These are phyloP conservation scores for Melierax canorus DNA, from an alignment of 2,113 vertebrate species.

Conservation along the genomic window DNA sequence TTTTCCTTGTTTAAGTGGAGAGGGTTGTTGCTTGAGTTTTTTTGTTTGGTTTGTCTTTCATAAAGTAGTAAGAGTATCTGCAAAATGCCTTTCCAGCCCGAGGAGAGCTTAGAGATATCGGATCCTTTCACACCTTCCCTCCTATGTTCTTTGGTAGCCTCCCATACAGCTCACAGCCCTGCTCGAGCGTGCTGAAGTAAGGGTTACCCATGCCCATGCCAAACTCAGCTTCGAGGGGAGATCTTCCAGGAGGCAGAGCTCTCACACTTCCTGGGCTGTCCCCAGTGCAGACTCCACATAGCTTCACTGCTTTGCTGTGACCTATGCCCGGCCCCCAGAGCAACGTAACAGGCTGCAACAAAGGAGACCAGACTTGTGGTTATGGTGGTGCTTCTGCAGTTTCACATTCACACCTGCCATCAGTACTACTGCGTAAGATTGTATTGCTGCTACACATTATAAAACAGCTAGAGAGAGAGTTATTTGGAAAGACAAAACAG, in stretches of 20 bases:
- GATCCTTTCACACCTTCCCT: not conserved
- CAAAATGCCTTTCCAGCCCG: not conserved
- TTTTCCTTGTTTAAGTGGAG: not conserved
- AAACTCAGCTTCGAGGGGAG: not conserved
- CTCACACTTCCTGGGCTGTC: not conserved
- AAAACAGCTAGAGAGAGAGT: not conserved
- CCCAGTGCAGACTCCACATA: not conserved
- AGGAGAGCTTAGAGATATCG: not conserved
- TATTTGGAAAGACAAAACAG: not conserved
- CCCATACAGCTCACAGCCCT: not conserved
- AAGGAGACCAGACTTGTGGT: not conserved
- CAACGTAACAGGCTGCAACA: rapidly evolving
- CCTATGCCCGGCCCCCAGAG: not conserved
- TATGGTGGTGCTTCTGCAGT: not conserved
- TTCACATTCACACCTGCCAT: not conserved
- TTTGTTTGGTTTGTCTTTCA: not conserved
- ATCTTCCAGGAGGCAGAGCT: not conserved
- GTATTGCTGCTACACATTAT: not conserved
- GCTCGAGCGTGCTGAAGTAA: not conserved
- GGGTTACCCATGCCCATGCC: not conserved
- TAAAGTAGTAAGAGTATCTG: not conserved
- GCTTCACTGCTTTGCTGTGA: not conserved
- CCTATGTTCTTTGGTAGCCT: not conserved
- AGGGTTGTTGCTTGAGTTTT: not conserved
- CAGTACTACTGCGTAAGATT: not conserved